Base-by-base conservation (phyloP, 2,113 vertebrate genomes). In the Mionectes macconnelli region DNA sequence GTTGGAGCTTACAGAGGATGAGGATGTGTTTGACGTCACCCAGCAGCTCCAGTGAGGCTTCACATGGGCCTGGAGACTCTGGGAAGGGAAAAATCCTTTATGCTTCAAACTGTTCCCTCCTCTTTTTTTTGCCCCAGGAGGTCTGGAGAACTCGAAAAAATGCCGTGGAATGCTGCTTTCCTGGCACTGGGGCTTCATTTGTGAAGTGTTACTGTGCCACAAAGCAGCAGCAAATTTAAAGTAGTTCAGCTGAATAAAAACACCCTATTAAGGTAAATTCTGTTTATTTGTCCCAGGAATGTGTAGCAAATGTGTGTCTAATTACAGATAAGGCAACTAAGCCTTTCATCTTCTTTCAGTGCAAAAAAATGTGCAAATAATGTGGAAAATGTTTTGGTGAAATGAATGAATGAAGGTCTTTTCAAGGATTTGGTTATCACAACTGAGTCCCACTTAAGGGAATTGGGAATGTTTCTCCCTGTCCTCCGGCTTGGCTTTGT, bases 241-340 rank as follows among this genome's bases (percentile, higher is more conserved):
- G 50, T 81, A 77, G 69, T 77, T 88, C 72, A 84, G 39, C 50
- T 66, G 75, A 75, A 73, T 84, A 39, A 88, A 94, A 86, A 42
- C 50, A 40, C 39, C 35, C 76, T 69, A 10, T 80, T 88, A 84
- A 92, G 92, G 86, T 89, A 80, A 84, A 86, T 81, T 84, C 37
- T 27, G 50, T 84, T 84, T 89, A 68, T 89, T 93, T 96, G 77
- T 85, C 84, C 70, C 76, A 59, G 84, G 89, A 96, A 96, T 79
- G 70, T 78, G 45, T 84, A 67, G 75, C 66, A 87, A 85, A 66
- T 92, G 62, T 50, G 35, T 80, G 62, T 79, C 93, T 94, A 52
- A 85, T 94, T 93, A 85, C 73, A 93, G 88, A 89, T 87, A 89
- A 91, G 52, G 37, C 90, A 84, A 22, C n/a, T 69, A 60, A 93